Conservation (phyloP, 64 coral and sea anemone species). For the Montipora sp. region DNA sequence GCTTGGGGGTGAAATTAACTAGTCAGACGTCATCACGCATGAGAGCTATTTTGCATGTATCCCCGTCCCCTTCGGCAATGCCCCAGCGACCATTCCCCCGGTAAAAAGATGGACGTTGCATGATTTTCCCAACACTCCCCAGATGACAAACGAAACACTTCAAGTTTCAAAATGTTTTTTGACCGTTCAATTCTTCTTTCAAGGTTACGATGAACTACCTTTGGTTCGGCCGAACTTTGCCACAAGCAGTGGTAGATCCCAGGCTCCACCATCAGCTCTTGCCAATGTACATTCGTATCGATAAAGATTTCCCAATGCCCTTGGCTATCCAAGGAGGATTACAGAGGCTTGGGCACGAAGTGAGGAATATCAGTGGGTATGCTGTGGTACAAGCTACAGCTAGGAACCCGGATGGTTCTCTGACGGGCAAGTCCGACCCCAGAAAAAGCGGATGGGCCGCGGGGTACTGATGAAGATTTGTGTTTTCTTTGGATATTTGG, state of each 20-base stretch:
- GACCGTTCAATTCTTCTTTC: not conserved
- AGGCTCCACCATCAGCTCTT: constrained; percentile 88
- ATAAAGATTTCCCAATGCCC: constrained; percentile 55
- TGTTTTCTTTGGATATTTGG: no score
- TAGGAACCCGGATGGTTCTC: constrained; percentile 66
- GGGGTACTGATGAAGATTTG: constrained; percentile 30
- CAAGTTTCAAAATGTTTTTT: not conserved
- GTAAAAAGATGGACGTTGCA: no score
- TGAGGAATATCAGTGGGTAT: constrained; percentile 39
- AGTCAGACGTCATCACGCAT: no score
- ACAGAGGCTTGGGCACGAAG: constrained; percentile 65
- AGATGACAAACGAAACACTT: no score
- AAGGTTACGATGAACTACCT: constrained; percentile 90
- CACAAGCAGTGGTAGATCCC: constrained; percentile 77
- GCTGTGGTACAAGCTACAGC: constrained; percentile 84
- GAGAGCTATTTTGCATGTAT: no score
- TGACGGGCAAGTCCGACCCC: constrained; percentile 84
- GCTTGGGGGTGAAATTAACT: no score
- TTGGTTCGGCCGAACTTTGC: constrained; percentile 84
- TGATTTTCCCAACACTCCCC: no score
- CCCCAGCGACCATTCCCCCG: no score
- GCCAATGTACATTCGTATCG: constrained; percentile 87
- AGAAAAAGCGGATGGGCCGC: constrained; percentile 86
- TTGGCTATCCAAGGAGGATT: constrained; percentile 75
- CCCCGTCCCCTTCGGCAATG: no score